Evolutionary conservation across 2,888 invertebrate genomes (phyloP), one percentile per base, ranked within the genome.

Genomic region (Antheraea assamensis): DNA sequence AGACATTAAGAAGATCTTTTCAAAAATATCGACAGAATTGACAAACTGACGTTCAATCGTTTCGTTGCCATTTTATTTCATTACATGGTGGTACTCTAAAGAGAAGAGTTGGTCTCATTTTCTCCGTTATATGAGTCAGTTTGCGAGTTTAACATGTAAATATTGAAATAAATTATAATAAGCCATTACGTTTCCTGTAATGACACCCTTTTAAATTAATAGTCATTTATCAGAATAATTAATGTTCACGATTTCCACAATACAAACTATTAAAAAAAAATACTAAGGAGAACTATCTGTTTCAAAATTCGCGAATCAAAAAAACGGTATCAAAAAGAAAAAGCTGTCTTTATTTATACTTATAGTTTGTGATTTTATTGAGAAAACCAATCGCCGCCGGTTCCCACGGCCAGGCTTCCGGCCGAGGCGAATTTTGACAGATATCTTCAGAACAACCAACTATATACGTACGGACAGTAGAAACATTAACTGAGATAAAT

Each of bases 401-500:
- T 94, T 94, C 94, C 92, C 94, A 94, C 94, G 94, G 82, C 85
- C 80, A 78, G 85, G 87, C 87, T 92, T 93, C 93, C 93, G 92
- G 92, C 90, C 94, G 93, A 82, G 83, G 92, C 93, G 93, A 94
- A 94, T 94, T 94, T 94, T 93, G 94, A 93, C 94, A 91, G 94
- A 93, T 92, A 90, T 88, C 91, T 88, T 87, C 83, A 85, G 91
- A 90, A 91, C 90, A 83, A 86, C 88, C 86, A 87, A 88, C 88
- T 83, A 85, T 85, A 82, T 81, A 75, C 73, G 92, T 93, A 93
- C 83, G 76, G 93, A 81, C 79, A 84, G 90, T 84, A 92, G 75
- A 86, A 82, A 81, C 81, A 83, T 76, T 73, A 74, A 47, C 70
- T 47, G 74, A 81, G 79, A 83, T 82, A 72, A 82, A 83, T 84